Evolutionary conservation across 2,113 vertebrate species (phyloP).

Genomic region (Semnopithecus entellus): DNA sequence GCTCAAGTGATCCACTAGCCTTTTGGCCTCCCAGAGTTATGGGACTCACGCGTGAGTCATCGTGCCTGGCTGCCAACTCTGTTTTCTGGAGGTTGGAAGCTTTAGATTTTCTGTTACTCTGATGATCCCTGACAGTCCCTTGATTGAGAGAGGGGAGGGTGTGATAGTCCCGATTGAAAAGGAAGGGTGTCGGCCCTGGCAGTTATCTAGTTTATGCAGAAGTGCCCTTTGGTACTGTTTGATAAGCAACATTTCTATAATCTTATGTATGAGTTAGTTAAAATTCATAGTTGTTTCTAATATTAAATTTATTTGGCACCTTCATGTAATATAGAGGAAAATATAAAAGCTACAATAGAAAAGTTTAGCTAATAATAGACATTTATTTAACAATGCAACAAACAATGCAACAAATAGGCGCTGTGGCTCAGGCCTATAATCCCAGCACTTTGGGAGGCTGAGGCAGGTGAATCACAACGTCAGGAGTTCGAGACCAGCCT

Average conservation of each 20-base stretch:
- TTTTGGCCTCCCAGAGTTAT: too few relatives aligned
- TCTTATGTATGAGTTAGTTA: slow-evolving; percentile 19
- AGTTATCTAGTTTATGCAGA: slow-evolving; percentile 46
- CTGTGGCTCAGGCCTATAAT: too few relatives aligned
- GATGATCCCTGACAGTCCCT: not conserved
- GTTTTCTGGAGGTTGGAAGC: not conserved
- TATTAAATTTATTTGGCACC: slow-evolving; percentile 46
- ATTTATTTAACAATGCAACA: not conserved
- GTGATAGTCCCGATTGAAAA: slow-evolving; percentile 8
- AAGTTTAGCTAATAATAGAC: not conserved
- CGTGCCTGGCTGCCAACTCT: too few relatives aligned
- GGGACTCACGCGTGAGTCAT: too few relatives aligned
- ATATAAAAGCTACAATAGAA: slow-evolving; percentile 1
- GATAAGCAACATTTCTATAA: slow-evolving; percentile 60
- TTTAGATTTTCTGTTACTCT: not conserved
- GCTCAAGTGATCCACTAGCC: too few relatives aligned
- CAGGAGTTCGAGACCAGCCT: too few relatives aligned
- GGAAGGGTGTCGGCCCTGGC: not conserved
- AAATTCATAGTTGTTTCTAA: slow-evolving; percentile 44
- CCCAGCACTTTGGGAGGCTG: too few relatives aligned
- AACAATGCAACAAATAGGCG: not conserved
- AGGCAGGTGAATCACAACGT: too few relatives aligned
- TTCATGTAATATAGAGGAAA: slow-evolving; percentile 41
- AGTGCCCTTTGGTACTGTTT: slow-evolving; percentile 51
- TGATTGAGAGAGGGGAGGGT: not conserved